Percentiles rank a stretch among this genome's conserved stretches.
Conservation (phyloP, 2,888 invertebrate genomes). For the Hypercompe scribonia region DNA sequence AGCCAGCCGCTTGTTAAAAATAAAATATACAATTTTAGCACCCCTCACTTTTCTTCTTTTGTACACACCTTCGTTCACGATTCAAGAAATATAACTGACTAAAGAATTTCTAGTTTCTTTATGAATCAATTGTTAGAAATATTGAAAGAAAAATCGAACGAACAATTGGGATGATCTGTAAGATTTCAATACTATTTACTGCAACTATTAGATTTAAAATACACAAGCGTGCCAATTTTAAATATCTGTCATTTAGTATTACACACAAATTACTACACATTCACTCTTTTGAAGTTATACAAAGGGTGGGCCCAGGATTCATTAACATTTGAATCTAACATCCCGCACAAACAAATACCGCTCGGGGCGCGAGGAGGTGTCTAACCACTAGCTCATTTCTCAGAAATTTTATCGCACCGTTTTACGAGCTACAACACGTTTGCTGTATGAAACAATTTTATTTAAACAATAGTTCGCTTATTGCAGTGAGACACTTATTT, state of each 20-base stretch:
- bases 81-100: conserved; percentile 38
- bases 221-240: background rate
- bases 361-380: too few species aligned
- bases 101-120: conserved; percentile 37
- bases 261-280: background rate
- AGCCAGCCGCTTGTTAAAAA: conserved; percentile 76
- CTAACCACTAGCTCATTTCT: too few species aligned
- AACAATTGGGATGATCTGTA: conserved; percentile 22
- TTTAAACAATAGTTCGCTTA: too few species aligned
- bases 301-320: too few species aligned
- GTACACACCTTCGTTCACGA: conserved; percentile 41
- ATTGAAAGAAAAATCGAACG: conserved; percentile 29
- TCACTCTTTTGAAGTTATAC: background rate
- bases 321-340: too few species aligned
- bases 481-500: too few species aligned
- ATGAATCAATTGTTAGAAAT: conserved; percentile 33
- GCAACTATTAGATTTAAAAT: background rate
- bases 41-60: conserved; percentile 56
- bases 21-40: conserved; percentile 78
- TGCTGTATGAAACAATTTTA: too few species aligned
- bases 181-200: conserved; percentile 5
- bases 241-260: background rate
- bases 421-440: too few species aligned
- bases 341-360: too few species aligned
- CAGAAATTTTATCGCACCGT: too few species aligned